Base-by-base conservation (phyloP, 2,113 vertebrate genomes). In the Donacobius atricapilla region DNA sequence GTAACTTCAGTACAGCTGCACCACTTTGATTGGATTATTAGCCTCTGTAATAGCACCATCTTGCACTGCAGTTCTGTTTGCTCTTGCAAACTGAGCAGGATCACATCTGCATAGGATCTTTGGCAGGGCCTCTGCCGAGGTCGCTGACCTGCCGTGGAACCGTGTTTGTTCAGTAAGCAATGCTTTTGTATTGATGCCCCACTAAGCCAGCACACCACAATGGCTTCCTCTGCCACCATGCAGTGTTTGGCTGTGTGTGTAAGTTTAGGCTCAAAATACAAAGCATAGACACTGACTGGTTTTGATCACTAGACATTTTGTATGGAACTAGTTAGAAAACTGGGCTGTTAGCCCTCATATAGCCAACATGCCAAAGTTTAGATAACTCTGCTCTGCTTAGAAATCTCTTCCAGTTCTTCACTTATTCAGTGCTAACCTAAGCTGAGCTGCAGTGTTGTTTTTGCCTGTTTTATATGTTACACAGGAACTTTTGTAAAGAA, bases 311-410 rank as follows among this genome's bases (percentile, higher is more conserved):
- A 44, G 47, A 58, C 51, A 48, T 78, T 87, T 73, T 86, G 15
- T 75, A 71, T 93, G 84, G 68, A 92, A 75, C 51, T 83, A 16
- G 47, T 96, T 91, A 94, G 64, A 93, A 93, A 89, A 80, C 39
- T 37, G 73, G 50, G 75, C 91, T 83, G 22, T 82, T 86, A 78
- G 54, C 60, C 72, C n/a, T 86, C n/a, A 9, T 60, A n/a, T 2
- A n/a, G n/a, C n/a, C n/a, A n/a, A n/a, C 0, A 73, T 97, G 85
- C 83, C 83, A 87, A 23, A 87, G 58, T 73, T 96, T 88, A 83
- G 66, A 83, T 90, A 90, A 73, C 39, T 48, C 65, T 60, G 37
- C 54, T 87, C 47, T 85, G 87, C 60, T 75, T 51, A 78, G 79
- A 92, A 93, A 86, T 95, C 45, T 77, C 25, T 93, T 82, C 51